These are phyloP conservation scores for Noctua fimbriata DNA, from an alignment of 2,888 invertebrate genomes.

Conservation along the genomic window DNA sequence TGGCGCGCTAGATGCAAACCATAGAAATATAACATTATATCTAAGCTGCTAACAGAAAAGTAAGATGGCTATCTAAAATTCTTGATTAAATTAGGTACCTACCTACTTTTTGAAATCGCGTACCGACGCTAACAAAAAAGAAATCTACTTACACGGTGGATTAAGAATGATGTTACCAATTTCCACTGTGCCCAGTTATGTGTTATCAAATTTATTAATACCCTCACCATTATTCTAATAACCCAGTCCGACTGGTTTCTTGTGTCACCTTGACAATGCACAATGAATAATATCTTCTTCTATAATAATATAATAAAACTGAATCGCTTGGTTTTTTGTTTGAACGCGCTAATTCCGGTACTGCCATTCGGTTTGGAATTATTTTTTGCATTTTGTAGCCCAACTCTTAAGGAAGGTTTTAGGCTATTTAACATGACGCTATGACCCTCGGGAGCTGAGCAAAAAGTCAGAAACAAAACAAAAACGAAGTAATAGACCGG, in stretches of 20 bases:
- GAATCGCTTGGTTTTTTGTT: background rate
- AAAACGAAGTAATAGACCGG: background rate
- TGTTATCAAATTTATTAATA: background rate
- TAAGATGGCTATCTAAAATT: background rate
- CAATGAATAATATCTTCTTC: background rate
- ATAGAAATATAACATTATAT: background rate
- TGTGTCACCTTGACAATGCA: background rate
- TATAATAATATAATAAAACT: background rate
- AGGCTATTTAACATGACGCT: background rate
- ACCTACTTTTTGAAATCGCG: background rate
- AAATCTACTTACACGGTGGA: background rate
- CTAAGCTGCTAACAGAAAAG: background rate
- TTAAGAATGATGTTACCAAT: background rate
- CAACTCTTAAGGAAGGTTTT: background rate
- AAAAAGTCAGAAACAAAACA: background rate
- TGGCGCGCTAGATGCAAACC: background rate
- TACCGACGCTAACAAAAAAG: background rate
- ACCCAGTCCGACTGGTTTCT: constrained; percentile 7
- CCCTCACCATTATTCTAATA: constrained; percentile 2
- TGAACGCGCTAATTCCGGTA: background rate
- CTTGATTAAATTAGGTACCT: background rate
- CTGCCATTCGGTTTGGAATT: background rate
- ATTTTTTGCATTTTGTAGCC: background rate
- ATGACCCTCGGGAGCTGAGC: background rate
- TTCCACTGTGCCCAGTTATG: background rate